These are phyloP conservation scores for Drosophila mulleri DNA, from an alignment of 2,888 invertebrate genomes.

Conservation along the genomic window DNA sequence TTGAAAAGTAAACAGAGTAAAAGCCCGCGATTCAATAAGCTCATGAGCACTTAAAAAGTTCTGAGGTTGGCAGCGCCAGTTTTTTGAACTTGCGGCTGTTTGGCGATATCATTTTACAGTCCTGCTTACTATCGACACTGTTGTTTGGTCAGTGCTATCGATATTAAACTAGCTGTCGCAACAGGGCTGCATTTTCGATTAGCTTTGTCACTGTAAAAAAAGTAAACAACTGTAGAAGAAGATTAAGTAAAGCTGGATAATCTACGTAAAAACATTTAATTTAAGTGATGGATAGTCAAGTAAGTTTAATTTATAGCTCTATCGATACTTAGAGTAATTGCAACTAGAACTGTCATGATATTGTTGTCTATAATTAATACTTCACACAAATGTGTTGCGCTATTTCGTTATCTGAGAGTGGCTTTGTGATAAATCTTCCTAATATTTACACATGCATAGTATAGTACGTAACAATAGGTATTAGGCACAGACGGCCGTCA, in stretches of 20 bases:
- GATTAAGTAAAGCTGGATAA: conserved; percentile 42
- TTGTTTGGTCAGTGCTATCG: too few relatives aligned
- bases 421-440: conserved; percentile 61
- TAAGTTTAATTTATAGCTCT: conserved; percentile 43
- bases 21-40: not conserved
- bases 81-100: conserved; percentile 5
- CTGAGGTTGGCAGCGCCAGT: conserved; percentile 23
- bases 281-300: conserved; percentile 83
- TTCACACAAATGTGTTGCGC: conserved; percentile 50
- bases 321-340: not conserved
- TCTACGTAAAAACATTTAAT: conserved; percentile 33
- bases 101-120: conserved; percentile 1
- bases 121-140: conserved; percentile 8
- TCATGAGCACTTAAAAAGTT: not conserved
- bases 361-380: conserved; percentile 25
- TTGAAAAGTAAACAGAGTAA: conserved; percentile 15
- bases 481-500: conserved; percentile 13
- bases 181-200: conserved; percentile 26
- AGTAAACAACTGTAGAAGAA: conserved; percentile 51
- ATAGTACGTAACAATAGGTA: conserved; percentile 31
- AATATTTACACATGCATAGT: conserved; percentile 38
- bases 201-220: conserved; percentile 26
- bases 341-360: not conserved
- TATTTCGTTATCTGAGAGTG: conserved; percentile 55
- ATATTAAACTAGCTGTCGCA: not conserved